A percentile compares a stretch with the other conserved stretches of the same genome.
Evolutionary conservation across 2,113 vertebrate genomes (phyloP).

Genomic region (Cercopithecus mona): DNA sequence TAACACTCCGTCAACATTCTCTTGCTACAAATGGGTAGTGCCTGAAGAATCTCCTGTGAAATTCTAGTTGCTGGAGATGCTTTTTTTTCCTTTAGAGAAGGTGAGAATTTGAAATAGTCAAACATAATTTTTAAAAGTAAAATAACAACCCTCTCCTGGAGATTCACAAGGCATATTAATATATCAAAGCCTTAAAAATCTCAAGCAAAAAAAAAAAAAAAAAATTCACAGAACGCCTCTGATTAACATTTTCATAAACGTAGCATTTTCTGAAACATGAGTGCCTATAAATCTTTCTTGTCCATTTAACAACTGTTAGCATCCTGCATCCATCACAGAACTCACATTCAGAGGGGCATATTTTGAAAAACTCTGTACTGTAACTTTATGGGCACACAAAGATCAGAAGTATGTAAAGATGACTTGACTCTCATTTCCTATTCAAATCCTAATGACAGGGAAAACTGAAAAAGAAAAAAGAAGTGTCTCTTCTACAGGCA

Average conservation of each 20-base stretch:
- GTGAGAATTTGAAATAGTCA: neutral
- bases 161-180: neutral
- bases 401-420: neutral
- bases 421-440: neutral
- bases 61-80: neutral
- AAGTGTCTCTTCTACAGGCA: neutral
- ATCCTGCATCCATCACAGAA: neutral
- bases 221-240: neutral
- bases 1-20: neutral
- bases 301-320: neutral
- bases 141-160: neutral
- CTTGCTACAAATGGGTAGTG: neutral
- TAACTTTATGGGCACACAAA: neutral
- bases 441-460: neutral
- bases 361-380: neutral
- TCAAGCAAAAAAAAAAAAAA: neutral
- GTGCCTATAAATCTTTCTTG: neutral
- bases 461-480: neutral
- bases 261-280: neutral
- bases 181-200: neutral
- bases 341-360: neutral
- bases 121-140: conserved; percentile 19
- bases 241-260: neutral
- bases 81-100: neutral
- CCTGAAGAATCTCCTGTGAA: neutral